phyloP scores from a whole-genome alignment of 2,113 vertebrate genomes.

The Ellobius talpinus region DNA sequence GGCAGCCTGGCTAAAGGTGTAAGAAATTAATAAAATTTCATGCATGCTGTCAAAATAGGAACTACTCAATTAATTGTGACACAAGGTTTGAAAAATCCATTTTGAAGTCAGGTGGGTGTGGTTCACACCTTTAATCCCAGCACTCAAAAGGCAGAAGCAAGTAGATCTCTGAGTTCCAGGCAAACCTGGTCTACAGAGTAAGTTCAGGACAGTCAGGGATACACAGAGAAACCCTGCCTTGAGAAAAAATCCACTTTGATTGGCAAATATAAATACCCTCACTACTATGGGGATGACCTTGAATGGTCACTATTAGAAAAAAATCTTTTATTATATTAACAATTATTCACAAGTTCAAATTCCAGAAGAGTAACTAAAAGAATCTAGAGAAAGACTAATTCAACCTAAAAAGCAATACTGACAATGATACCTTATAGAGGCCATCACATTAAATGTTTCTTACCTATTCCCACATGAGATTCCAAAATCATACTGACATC shows the following conservation, averaged over 20 bases:
- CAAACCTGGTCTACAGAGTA: not conserved
- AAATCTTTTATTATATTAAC: not conserved
- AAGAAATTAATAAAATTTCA: slow-evolving; percentile 42
- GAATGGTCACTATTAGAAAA: not conserved
- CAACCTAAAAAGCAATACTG: slow-evolving; percentile 36
- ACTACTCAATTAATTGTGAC: slow-evolving; percentile 13
- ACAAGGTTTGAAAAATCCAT: slow-evolving; percentile 36
- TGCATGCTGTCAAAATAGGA: slow-evolving; percentile 30
- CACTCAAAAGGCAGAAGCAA: not conserved
- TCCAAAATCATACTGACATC: slow-evolving; percentile 99
- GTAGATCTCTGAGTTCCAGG: not conserved
- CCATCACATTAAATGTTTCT: slow-evolving; percentile 76
- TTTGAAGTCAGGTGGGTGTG: not conserved
- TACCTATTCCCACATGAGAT: slow-evolving; percentile 99
- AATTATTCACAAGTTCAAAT: slow-evolving; percentile 10
- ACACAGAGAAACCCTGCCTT: not conserved
- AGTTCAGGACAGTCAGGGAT: not conserved
- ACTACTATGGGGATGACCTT: not conserved
- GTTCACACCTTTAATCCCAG: not conserved
- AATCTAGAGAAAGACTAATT: not conserved
- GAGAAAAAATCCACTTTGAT: slow-evolving; percentile 39
- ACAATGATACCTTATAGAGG: not conserved
- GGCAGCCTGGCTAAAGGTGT: not conserved
- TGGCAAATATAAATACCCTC: slow-evolving; percentile 44
- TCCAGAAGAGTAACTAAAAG: slow-evolving; percentile 8